Base-by-base conservation (phyloP, 2,888 invertebrate genomes). In the Nymphalis polychloros region DNA sequence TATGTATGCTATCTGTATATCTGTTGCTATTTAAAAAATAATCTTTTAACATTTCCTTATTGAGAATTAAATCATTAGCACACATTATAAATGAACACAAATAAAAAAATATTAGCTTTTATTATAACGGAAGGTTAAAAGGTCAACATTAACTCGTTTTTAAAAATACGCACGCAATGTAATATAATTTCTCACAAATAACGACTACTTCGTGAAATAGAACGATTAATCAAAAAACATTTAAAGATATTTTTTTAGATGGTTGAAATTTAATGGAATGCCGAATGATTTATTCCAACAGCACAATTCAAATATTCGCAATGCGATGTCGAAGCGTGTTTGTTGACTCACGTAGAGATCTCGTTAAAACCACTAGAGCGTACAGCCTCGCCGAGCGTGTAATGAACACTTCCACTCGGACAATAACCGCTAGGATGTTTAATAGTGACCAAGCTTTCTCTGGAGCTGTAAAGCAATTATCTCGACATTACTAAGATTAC, bases 341-440 rank as follows among this genome's bases (percentile, higher is more conserved):
- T 72, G 68, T 72, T 65, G 70, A 69, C 65, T 69, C 68, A 63
- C 72, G 64, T 63, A 71, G 83, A 83, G 78, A 86, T 87, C 88
- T 89, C 83, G 86, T 89, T 86, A 86, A 81, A 84, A 75, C 75
- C 86, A 87, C 76, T 84, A 83, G 86, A 88, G 89, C 90, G 86
- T 82, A 83, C 81, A 83, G 78, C 76, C 76, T 82, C 84, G 80
- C 84, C 84, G 76, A 86, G 83, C 92, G 88, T 91, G 87, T 89
- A 91, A 90, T 91, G 87, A 87, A 88, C 88, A 89, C 89, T 89
- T 89, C 90, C 88, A 90, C 86, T 86, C 81, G 81, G 84, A 85
- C 86, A 87, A 85, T 85, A 88, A 89, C 88, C 86, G 86, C 88
- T 88, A 83, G 81, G 82, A 85, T 86, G 85, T 87, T 85, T 81